Conservation (phyloP, 2,113 vertebrate genomes). For the Rhabdornis inornatus region DNA sequence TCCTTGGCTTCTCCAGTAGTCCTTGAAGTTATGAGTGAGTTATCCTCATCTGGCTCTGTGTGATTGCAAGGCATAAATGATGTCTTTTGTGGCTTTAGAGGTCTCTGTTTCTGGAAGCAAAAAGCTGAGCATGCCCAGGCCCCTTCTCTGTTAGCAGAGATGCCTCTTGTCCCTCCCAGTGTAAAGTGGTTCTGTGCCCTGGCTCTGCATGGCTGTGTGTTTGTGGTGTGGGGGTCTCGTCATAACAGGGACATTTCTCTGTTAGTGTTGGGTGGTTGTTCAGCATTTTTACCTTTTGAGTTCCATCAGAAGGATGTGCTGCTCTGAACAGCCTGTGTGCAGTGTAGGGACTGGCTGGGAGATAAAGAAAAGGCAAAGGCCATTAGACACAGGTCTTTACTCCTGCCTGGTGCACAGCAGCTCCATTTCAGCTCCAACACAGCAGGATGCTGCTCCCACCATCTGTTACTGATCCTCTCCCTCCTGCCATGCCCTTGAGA, state of each 20-base stretch:
- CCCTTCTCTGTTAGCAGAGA: not conserved
- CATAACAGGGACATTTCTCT: not conserved
- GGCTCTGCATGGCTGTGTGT: fast-evolving
- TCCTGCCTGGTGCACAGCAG: not conserved
- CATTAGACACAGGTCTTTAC: fast-evolving
- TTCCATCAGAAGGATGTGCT: not conserved
- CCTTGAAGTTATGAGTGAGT: not conserved
- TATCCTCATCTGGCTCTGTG: not conserved
- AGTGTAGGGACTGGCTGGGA: not conserved
- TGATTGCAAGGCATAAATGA: not conserved
- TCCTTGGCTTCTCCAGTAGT: not conserved
- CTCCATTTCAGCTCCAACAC: not conserved
- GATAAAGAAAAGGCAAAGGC: not conserved
- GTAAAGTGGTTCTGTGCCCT: fast-evolving
- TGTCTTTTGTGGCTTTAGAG: not conserved
- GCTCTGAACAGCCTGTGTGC: not conserved
- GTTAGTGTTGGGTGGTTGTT: fast-evolving
- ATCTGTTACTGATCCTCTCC: not conserved
- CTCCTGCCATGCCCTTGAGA: not conserved
- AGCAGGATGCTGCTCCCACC: not conserved
- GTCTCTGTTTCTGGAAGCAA: not conserved
- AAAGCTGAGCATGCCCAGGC: not conserved
- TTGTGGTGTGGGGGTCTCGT: fast-evolving
- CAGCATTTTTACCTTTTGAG: not conserved
- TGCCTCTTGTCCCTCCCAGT: not conserved